Evolutionary conservation across 2,113 vertebrate species (phyloP).

Genomic region (Peromyscus californicus): DNA sequence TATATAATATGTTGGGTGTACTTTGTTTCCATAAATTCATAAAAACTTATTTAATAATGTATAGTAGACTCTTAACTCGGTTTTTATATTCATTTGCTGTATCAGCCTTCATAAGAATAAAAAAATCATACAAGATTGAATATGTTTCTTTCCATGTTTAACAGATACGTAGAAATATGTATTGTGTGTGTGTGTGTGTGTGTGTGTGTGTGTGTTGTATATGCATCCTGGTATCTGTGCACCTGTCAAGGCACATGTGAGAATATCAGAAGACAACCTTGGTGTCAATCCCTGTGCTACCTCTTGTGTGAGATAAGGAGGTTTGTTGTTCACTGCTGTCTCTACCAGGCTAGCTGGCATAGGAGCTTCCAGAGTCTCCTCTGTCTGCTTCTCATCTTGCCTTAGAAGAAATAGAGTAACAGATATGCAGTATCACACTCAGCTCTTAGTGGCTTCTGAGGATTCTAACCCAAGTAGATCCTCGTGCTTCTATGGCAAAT

Average conservation of each 20-base stretch:
- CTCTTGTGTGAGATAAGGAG: background rate
- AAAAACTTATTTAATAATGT: background rate
- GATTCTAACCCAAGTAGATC: background rate
- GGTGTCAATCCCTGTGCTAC: background rate
- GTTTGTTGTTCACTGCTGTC: background rate
- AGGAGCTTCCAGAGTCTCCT: no score
- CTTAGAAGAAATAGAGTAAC: background rate
- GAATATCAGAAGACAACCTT: background rate
- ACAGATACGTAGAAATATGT: background rate
- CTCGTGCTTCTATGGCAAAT: background rate
- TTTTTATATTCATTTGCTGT: background rate
- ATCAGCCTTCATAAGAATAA: slow-evolving; percentile 1
- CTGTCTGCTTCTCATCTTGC: background rate
- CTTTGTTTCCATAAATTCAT: background rate
- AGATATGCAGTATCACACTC: no score
- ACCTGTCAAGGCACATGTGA: background rate
- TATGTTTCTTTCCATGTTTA: background rate
- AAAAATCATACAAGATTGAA: background rate
- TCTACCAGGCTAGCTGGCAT: no score
- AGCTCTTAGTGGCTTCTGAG: background rate
- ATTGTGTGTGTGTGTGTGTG: background rate
- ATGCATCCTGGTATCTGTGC: background rate
- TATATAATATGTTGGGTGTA: background rate
- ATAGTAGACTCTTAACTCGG: background rate
- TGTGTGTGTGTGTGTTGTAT: background rate